Evolutionary conservation across 2,113 vertebrate species (phyloP), one percentile per base, ranked within the genome.

Genomic region (Drymodes brunneopygia): DNA sequence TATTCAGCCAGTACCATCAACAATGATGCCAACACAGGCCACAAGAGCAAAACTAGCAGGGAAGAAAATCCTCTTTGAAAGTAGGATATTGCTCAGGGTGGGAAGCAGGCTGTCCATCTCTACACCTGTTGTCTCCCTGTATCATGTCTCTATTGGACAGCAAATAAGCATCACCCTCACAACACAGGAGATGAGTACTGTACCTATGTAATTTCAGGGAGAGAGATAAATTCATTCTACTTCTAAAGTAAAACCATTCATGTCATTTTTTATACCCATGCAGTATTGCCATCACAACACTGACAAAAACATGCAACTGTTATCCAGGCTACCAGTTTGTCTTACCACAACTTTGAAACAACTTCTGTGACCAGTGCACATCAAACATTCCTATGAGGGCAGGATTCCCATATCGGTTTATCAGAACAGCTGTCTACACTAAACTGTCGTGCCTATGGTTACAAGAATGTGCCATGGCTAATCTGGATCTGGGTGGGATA

Each of bases 391-490:
- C 72, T 95, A 10, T 4, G 28, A 95, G 88, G 81, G 81, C 69
- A 77, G 66, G 77, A 86, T 87, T 92, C 90, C 85, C 69, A 92
- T 74, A 84, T 57, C 7, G 15, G 90, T 96, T 86, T 86, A 96
- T 88, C 92, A 69, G 85, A 95, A 92, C 94, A 96, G 88, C 92
- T 92, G 93, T 79, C 78, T 88, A 87, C 65, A 81, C 72, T 81
- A 72, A 88, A 47, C 35, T 80, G 88, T 82, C 8, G 0, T 94
- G 92, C 70, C 86, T 94, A 73, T 67, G 65, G 91, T 84, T 83
- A 91, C 77, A 85, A 91, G 94, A 93, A 88, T 86, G 88, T 95
- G 86, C 95, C 91, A 95, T 86, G 83, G 96, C 64, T 88, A 98
- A 96, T 88, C 58, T 71, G 87, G 61, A 83, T 82, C 58, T 86